phyloP scores from a whole-genome alignment of 35 echinoderm and acorn worm species.

The Apostichopus californicus region DNA sequence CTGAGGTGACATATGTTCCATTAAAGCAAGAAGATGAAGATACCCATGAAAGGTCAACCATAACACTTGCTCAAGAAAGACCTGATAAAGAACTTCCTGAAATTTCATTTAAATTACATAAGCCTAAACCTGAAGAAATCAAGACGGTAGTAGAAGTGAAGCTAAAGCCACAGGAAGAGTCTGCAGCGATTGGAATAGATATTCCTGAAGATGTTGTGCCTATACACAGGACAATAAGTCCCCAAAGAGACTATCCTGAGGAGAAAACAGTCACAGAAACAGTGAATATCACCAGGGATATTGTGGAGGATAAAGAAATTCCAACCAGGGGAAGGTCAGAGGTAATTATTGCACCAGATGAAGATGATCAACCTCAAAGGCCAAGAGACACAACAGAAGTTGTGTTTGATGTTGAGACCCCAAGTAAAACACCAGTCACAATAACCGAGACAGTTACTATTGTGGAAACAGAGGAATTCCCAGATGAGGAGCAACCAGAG shows the following conservation, averaged over 20 bases:
- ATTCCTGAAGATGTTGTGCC: constrained; percentile 16
- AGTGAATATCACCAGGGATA: not conserved
- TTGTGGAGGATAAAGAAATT: not conserved
- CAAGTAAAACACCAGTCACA: not conserved
- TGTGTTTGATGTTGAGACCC: not conserved
- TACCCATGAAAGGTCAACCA: not conserved
- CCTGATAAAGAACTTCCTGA: constrained; percentile 11
- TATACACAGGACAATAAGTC: constrained; percentile 12
- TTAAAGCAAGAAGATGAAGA: constrained; percentile 23
- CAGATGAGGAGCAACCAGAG: not conserved
- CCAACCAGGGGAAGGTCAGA: not conserved
- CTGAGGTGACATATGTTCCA: constrained; percentile 13
- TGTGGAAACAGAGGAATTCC: not conserved
- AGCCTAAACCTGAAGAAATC: constrained; percentile 13
- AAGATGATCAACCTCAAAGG: constrained; percentile 19
- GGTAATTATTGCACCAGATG: not conserved
- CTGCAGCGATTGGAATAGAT: not conserved
- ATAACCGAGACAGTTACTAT: constrained; percentile 17
- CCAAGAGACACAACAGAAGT: constrained; percentile 41
- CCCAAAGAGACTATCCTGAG: not conserved
- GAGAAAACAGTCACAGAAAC: not conserved
- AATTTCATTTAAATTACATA: constrained; percentile 7
- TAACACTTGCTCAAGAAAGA: not conserved
- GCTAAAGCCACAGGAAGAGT: constrained; percentile 6
- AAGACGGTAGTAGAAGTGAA: constrained; percentile 11